Percentiles rank a stretch among this genome's conserved stretches.
phyloP scores from a whole-genome alignment of 2,113 vertebrate species.

The Ranitomeya variabilis region DNA sequence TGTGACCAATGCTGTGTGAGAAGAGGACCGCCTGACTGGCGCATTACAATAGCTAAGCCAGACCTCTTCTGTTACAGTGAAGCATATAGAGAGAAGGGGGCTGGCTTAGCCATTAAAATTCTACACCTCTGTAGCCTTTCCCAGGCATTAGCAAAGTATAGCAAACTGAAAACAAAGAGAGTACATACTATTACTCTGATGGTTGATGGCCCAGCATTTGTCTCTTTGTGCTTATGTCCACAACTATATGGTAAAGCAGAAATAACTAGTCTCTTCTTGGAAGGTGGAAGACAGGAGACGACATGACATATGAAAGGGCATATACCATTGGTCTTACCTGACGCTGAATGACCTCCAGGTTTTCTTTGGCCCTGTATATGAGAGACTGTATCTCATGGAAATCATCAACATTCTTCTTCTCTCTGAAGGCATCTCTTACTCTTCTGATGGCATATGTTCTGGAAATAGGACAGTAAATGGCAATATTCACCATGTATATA shows the following conservation, averaged over 20 bases:
- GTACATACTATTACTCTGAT: not conserved
- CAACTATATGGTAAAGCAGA: not conserved
- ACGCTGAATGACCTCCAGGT: constrained; percentile 82
- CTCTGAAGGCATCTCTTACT: constrained; percentile 91
- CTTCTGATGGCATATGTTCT: constrained; percentile 89
- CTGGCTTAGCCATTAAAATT: too few relatives aligned
- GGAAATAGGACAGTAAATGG: constrained; percentile 48
- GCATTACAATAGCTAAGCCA: too few relatives aligned
- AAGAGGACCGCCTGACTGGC: too few relatives aligned
- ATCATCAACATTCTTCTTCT: constrained; percentile 81
- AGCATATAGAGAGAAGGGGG: too few relatives aligned
- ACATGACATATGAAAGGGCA: not conserved
- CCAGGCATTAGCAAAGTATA: too few relatives aligned
- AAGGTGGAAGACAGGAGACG: not conserved
- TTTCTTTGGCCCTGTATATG: constrained; percentile 77
- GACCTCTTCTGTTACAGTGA: too few relatives aligned
- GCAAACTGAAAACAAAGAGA: not conserved
- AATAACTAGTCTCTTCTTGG: not conserved
- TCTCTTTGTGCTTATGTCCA: not conserved
- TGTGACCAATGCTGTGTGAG: too few relatives aligned
- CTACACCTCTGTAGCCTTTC: too few relatives aligned
- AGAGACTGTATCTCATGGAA: constrained; percentile 77
- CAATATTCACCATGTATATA: not conserved
- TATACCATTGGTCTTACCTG: constrained; percentile 77
- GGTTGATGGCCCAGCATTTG: not conserved